A percentile compares a stretch with the other conserved stretches of the same genome.
Evolutionary conservation across 2,797 vertebrate species (phyloP).

Genomic region (Oreochromis grahami): DNA sequence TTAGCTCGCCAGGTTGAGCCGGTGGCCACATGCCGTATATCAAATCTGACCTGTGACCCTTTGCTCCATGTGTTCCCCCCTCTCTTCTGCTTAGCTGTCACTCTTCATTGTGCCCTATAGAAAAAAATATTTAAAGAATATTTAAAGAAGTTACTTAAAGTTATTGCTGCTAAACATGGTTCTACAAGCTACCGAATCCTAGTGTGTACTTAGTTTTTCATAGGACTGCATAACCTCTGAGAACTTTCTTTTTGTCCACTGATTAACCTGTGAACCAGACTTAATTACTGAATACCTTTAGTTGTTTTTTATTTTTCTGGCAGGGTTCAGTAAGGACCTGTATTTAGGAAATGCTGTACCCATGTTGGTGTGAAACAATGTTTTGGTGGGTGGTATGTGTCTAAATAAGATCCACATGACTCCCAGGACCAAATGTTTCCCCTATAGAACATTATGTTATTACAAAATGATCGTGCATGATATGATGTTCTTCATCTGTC

Average conservation of each 20-base stretch:
- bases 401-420: background rate
- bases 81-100: background rate
- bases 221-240: background rate
- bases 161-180: background rate
- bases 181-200: background rate
- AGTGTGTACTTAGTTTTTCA: background rate
- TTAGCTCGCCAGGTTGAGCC: background rate
- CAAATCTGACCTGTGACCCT: background rate
- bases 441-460: background rate
- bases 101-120: background rate
- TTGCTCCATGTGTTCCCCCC: background rate
- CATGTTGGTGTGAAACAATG: background rate
- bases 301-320: background rate
- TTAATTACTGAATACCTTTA: background rate
- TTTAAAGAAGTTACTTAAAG: background rate
- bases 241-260: background rate
- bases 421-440: background rate
- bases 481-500: background rate
- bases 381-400: background rate
- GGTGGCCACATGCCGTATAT: background rate
- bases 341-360: background rate
- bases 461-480: background rate
- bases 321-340: background rate
- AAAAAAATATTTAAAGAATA: background rate
- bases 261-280: background rate